Evolutionary conservation across 2,797 vertebrate species (phyloP), one percentile per base, ranked within the genome.

Genomic region (Takifugu rubripes): DNA sequence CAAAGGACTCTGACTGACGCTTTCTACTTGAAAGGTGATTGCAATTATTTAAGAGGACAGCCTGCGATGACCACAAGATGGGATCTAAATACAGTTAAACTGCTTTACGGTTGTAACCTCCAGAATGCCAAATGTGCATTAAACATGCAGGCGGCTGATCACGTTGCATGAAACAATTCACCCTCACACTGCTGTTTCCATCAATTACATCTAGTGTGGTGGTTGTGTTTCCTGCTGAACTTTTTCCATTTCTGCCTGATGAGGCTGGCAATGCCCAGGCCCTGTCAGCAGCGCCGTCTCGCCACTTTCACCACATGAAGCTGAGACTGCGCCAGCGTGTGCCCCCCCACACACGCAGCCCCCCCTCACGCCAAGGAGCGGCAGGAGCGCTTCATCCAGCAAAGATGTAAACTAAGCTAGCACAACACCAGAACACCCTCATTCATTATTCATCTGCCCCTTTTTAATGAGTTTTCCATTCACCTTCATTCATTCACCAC

Each of bases 381-480:
- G 59, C 70, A 77, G 49, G 74, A 54, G 56, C 42, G 11, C 55
- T 63, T 69, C 72, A 58, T 74, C 62, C 58, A 74, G 72, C 44
- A 64, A 86, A 85, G 85, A 88, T 88, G 91, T 91, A 92, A 92
- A 87, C 88, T 74, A 87, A 91, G 87, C 88, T 89, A 75, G 75
- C 79, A 61, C 75, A 81, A 81, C 78, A 74, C 72, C 70, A 77
- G 78, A 83, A 79, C 70, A 44, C 72, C 74, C 81, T 84, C 76
- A 80, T 92, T 60, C 81, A 92, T 91, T 90, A 91, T 92, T 91
- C 76, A 92, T 88, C 62, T 44, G 47, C 52, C 69, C 21, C 27
- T 25, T 77, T 85, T 90, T 91, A 91, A 91, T 91, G 89, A 91
- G 87, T 92, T 92, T 92, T 92, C 91, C 91, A 90, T 89, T 72